phyloP scores from a whole-genome alignment of 2,113 vertebrate genomes.

The Helogale parvula region DNA sequence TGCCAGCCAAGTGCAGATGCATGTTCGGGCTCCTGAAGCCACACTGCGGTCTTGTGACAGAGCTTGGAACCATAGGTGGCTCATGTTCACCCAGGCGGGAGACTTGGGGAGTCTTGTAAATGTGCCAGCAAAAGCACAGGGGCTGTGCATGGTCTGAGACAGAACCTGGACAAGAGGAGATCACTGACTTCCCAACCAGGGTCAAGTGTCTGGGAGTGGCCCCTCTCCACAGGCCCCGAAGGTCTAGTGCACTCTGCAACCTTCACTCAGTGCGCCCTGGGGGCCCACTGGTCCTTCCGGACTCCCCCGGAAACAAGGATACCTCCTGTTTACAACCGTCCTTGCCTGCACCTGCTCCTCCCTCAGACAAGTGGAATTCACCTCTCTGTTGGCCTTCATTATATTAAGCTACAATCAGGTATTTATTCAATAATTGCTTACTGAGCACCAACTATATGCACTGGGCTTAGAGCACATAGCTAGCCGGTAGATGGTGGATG shows the following conservation, averaged over 20 bases:
- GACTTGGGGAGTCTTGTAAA: background rate
- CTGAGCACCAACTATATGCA: background rate
- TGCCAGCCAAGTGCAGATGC: background rate
- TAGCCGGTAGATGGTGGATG: too few relatives aligned
- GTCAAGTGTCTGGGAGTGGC: background rate
- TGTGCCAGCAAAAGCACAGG: background rate
- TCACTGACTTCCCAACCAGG: background rate
- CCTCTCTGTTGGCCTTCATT: background rate
- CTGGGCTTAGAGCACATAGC: background rate
- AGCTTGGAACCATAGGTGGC: background rate
- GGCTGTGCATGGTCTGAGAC: background rate
- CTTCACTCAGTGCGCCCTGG: too few relatives aligned
- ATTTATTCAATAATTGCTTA: background rate
- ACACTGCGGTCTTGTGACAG: background rate
- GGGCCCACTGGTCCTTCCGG: background rate
- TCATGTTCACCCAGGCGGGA: background rate
- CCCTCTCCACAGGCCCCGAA: accelerated
- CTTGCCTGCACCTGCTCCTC: background rate
- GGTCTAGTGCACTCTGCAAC: background rate
- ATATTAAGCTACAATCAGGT: background rate
- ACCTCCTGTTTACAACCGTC: background rate
- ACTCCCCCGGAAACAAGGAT: background rate
- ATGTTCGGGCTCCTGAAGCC: background rate
- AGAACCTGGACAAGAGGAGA: background rate
- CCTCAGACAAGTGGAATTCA: background rate